Base-by-base conservation (phyloP, 2,888 invertebrate genomes). In the Trissolcus japonicus region DNA sequence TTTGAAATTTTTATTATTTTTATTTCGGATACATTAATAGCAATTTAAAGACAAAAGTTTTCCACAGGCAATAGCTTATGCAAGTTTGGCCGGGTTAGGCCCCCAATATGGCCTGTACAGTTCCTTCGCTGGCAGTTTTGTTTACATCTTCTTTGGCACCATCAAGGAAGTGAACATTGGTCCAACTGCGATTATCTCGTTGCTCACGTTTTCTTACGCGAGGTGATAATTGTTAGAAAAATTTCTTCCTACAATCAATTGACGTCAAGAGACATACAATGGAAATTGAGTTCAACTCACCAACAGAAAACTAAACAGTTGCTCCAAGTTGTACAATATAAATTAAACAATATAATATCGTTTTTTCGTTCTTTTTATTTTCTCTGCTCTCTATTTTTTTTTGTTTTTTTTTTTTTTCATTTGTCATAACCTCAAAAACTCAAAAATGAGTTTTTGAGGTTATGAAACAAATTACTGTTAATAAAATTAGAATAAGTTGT, bases 51-150 rank as follows among this genome's bases (percentile, higher is more conserved):
- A n/a, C n/a, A n/a, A 43, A 43, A 1, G 4, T 43, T 14, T 13
- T 43, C 4, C 43, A 14, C 73, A 87, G 87, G 87, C 86, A 43
- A 87, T 87, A 63, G 87, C 86, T n/a, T 87, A 87, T 60, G 85
- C 86, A 13, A 81, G 84, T 69, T 72, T 87, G 62, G 87, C 87
- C 0, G 86, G 86, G 14, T 62, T 87, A 29, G 79, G 81, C 14
- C 83, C 87, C 1, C 91, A 96, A 94, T 95, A 94, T 90, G 96
- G 96, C 1, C 90, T 96, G n/a, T 96, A 96, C 89, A 94, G 95
- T 1, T 94, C 95, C 0, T 93, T 95, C 82, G 92, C 93, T 83
- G 95, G 95, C 4, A 94, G 94, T 73, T 93, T 95, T 82, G 91
- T 95, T 14, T 96, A 96, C 89, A 92, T 93, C 16, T 77, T 95